These are phyloP conservation scores for Muscina levida DNA, from an alignment of 2,888 invertebrate genomes.

Conservation along the genomic window DNA sequence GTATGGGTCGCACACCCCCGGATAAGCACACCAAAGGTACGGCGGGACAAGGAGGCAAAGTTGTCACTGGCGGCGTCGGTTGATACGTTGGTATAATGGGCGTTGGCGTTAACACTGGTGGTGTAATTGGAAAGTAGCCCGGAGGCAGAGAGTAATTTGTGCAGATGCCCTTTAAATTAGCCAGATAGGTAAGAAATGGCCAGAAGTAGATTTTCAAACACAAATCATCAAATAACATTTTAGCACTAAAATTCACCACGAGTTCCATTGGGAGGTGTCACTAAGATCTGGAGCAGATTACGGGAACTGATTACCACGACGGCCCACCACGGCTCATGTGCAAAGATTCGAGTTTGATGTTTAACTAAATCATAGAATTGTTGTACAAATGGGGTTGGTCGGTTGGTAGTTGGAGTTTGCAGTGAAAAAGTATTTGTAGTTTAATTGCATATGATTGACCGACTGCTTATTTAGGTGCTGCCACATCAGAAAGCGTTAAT, in stretches of 20 bases:
- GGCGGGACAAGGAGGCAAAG: conserved; percentile 62
- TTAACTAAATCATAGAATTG: conserved; percentile 20
- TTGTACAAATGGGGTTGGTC: not conserved
- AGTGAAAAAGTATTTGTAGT: conserved; percentile 8
- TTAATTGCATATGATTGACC: not conserved
- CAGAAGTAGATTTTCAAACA: conserved; percentile 78
- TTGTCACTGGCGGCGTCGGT: conserved; percentile 57
- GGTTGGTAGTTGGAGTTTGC: not conserved
- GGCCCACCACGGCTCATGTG: not conserved
- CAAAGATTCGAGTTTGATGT: conserved; percentile 20
- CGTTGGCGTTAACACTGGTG: conserved; percentile 46
- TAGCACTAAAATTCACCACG: conserved; percentile 20
- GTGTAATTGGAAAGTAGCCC: conserved; percentile 70
- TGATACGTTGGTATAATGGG: conserved; percentile 61
- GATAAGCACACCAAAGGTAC: conserved; percentile 75
- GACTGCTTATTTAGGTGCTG: not conserved
- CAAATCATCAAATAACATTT: conserved; percentile 71
- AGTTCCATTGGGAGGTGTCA: conserved; percentile 17
- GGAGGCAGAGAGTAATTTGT: conserved; percentile 72
- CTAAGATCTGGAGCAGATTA: not conserved
- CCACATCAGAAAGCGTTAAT: not conserved
- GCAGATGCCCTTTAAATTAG: conserved; percentile 78
- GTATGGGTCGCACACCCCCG: conserved; percentile 73
- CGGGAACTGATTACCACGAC: too few species aligned
- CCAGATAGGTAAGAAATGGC: conserved; percentile 78